Evolutionary conservation across 2,888 invertebrate species (phyloP).

Genomic region (Volucella bombylans): DNA sequence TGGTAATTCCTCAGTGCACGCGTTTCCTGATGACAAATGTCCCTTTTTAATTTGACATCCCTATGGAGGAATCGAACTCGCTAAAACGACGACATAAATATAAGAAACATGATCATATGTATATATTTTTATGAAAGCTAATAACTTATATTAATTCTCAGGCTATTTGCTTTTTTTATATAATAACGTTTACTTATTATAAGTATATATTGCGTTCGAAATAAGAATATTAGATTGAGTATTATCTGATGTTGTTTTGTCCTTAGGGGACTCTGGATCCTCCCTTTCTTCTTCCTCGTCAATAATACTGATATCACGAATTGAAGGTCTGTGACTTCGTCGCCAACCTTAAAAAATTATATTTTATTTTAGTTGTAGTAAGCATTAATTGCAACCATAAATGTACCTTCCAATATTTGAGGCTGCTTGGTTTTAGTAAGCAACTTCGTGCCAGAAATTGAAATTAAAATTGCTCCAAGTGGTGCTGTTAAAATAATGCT

Average conservation of each 20-base stretch:
- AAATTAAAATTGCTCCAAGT: conserved; percentile 91
- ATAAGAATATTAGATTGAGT: conserved; percentile 80
- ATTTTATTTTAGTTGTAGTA: background rate
- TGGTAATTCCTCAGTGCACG: too few relatives aligned
- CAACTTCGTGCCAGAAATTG: conserved; percentile 89
- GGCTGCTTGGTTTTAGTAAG: conserved; percentile 90
- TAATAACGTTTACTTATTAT: conserved; percentile 74
- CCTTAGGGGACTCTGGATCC: conserved; percentile 81
- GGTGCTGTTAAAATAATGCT: conserved; percentile 94
- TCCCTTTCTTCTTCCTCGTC: conserved; percentile 91
- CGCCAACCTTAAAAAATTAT: conserved; percentile 86
- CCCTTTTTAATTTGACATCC: too few relatives aligned
- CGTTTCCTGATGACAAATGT: too few relatives aligned
- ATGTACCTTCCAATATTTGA: conserved; percentile 85
- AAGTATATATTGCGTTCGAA: conserved; percentile 76
- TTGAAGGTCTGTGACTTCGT: conserved; percentile 90
- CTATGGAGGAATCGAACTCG: too few relatives aligned
- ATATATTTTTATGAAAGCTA: too few relatives aligned
- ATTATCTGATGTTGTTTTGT: conserved; percentile 79
- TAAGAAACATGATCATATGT: too few relatives aligned
- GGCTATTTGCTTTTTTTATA: background rate
- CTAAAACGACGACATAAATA: too few relatives aligned
- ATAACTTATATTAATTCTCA: background rate
- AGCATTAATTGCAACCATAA: background rate
- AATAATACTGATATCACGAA: conserved; percentile 93